phyloP scores from a whole-genome alignment of 2,113 vertebrate species.

The Nibea albiflora region DNA sequence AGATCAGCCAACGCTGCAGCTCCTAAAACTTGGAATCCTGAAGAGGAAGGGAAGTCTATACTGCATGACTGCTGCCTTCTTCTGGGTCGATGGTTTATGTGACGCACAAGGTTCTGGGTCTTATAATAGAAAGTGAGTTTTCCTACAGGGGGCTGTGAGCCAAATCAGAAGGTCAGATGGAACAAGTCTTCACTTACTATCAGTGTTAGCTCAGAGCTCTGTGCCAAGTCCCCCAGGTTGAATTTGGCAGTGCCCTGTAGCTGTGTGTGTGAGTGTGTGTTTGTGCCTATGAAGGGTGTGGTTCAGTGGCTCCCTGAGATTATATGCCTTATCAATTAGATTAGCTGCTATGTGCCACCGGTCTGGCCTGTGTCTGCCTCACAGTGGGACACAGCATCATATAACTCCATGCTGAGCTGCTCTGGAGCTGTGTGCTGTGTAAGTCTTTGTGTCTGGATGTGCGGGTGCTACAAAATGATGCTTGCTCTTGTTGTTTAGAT shows the following conservation, averaged over 20 bases:
- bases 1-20: neutral
- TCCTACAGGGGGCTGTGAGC: slow-evolving; percentile 71
- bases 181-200: slow-evolving; percentile 77
- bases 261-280: slow-evolving; percentile 31
- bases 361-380: slow-evolving; percentile 40
- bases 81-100: slow-evolving; percentile 50
- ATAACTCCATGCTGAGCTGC: slow-evolving; percentile 31
- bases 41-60: slow-evolving; percentile 30
- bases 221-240: slow-evolving; percentile 70
- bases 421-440: slow-evolving; percentile 9
- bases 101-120: slow-evolving; percentile 46
- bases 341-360: slow-evolving; percentile 63
- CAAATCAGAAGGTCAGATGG: slow-evolving; percentile 80
- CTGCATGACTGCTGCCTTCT: slow-evolving; percentile 36
- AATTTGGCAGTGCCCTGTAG: slow-evolving; percentile 47
- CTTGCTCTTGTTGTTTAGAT: slow-evolving; percentile 65
- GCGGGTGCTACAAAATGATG: slow-evolving; percentile 38
- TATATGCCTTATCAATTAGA: slow-evolving; percentile 72
- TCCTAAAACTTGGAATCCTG: neutral
- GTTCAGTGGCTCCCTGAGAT: slow-evolving; percentile 49
- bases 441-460: slow-evolving; percentile 30
- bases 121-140: slow-evolving; percentile 78
- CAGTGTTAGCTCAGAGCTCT: slow-evolving; percentile 68
- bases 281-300: slow-evolving; percentile 20
- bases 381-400: slow-evolving; percentile 28